Evolutionary conservation across 2,113 vertebrate genomes (phyloP).

Genomic region (Fulica atra): DNA sequence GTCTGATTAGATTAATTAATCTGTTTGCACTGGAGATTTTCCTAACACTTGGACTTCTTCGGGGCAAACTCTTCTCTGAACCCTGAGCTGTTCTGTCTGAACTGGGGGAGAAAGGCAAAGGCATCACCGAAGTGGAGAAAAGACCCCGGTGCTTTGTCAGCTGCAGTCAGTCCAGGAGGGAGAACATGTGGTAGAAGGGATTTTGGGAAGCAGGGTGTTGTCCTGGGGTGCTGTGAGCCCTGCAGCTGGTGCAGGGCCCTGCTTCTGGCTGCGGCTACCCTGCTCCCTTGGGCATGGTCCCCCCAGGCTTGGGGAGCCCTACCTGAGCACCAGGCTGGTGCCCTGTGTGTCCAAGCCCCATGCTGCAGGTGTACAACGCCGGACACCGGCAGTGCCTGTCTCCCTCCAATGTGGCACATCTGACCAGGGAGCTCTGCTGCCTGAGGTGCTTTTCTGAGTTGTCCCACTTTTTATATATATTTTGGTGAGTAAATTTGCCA

Average conservation of each 20-base stretch:
- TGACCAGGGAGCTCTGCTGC: not conserved
- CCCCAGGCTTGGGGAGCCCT: accelerated
- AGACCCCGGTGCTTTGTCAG: not conserved
- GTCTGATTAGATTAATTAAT: conserved; percentile 54
- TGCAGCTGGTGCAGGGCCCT: not conserved
- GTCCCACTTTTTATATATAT: not conserved
- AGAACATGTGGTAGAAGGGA: accelerated
- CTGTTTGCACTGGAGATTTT: conserved; percentile 37
- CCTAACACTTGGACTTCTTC: not conserved
- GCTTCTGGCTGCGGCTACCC: accelerated
- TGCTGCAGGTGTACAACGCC: accelerated
- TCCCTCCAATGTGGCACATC: accelerated
- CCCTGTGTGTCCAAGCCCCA: accelerated
- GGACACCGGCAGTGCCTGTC: not conserved
- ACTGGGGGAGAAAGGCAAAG: not conserved
- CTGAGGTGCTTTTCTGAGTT: not conserved
- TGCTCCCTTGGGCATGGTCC: accelerated
- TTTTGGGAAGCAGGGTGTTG: not conserved
- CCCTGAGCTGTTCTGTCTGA: not conserved
- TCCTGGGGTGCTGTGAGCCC: not conserved
- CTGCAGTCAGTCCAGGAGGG: not conserved
- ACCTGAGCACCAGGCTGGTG: not conserved
- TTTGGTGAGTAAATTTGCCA: not conserved
- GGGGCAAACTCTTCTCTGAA: not conserved
- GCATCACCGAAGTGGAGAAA: accelerated